A percentile compares a stretch with the other conserved stretches of the same genome.
These are phyloP conservation scores for Gymnothorax reevesii DNA, from an alignment of 2,797 vertebrate species.

Conservation along the genomic window DNA sequence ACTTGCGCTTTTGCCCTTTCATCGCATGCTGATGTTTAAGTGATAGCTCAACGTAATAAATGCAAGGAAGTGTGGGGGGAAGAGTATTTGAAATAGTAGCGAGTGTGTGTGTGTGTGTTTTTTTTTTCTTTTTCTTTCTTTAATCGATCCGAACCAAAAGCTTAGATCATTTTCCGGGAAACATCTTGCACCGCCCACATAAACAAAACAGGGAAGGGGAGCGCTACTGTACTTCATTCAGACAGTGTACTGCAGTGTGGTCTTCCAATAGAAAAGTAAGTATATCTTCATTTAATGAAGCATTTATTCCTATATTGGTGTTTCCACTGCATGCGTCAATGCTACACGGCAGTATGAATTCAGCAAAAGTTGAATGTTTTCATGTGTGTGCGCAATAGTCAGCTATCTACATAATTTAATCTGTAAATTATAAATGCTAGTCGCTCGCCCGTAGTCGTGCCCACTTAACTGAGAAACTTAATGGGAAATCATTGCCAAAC, in stretches of 20 bases:
- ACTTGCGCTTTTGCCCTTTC: too few relatives aligned
- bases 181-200: conserved; percentile 6
- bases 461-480: too few relatives aligned
- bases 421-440: too few relatives aligned
- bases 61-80: too few relatives aligned
- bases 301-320: not conserved
- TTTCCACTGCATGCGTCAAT: not conserved
- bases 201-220: not conserved
- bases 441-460: too few relatives aligned
- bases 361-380: not conserved
- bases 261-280: not conserved
- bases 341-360: not conserved
- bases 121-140: too few relatives aligned
- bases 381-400: not conserved
- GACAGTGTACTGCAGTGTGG: not conserved
- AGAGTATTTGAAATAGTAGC: too few relatives aligned
- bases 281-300: not conserved
- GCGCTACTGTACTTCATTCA: not conserved
- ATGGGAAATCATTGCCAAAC: too few relatives aligned
- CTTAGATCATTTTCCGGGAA: conserved; percentile 11
- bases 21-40: too few relatives aligned
- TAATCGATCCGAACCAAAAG: not conserved
- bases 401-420: too few relatives aligned
- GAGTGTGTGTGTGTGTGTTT: too few relatives aligned
- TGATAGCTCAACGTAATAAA: too few relatives aligned